Percentiles rank a stretch among this genome's conserved stretches.
These are phyloP conservation scores for Lepeophtheirus nordmannii DNA, from an alignment of 2,888 invertebrate genomes.

Conservation along the genomic window DNA sequence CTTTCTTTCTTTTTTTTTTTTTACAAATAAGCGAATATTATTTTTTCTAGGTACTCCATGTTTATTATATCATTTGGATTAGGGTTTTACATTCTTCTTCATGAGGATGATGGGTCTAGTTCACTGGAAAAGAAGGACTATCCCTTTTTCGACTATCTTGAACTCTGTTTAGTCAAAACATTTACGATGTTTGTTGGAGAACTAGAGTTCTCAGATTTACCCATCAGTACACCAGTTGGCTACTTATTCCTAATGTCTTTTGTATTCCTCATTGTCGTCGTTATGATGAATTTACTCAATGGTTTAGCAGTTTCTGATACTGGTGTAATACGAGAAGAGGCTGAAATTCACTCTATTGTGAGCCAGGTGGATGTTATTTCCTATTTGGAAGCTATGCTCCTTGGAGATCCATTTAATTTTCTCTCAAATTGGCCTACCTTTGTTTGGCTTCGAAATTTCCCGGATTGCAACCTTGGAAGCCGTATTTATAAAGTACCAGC, in stretches of 20 bases:
- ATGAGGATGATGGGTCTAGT: slow-evolving; percentile 33
- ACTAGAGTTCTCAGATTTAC: slow-evolving; percentile 19
- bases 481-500: slow-evolving; percentile 4
- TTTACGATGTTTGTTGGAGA: slow-evolving; percentile 24
- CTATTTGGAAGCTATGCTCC: slow-evolving; percentile 13
- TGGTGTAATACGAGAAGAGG: slow-evolving; percentile 19
- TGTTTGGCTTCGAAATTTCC: slow-evolving; percentile 16
- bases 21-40: background rate
- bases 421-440: slow-evolving; percentile 18
- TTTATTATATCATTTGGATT: slow-evolving; percentile 64
- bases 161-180: slow-evolving; percentile 14
- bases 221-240: slow-evolving; percentile 4
- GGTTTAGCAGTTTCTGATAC: slow-evolving; percentile 23
- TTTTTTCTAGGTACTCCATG: slow-evolving; percentile 34
- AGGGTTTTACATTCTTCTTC: slow-evolving; percentile 62
- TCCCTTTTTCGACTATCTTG: slow-evolving; percentile 15
- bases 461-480: slow-evolving; percentile 1
- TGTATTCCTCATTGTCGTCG: slow-evolving; percentile 22
- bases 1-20: background rate
- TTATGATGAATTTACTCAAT: slow-evolving; percentile 24
- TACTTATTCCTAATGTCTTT: slow-evolving; percentile 19
- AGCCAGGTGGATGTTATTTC: slow-evolving; percentile 20
- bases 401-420: slow-evolving; percentile 22
- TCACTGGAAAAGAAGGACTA: slow-evolving; percentile 14
- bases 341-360: slow-evolving; percentile 13